A percentile compares a stretch with the other conserved stretches of the same genome.
Conservation (phyloP, 2,888 invertebrate species). For the Parnassius smintheus region DNA sequence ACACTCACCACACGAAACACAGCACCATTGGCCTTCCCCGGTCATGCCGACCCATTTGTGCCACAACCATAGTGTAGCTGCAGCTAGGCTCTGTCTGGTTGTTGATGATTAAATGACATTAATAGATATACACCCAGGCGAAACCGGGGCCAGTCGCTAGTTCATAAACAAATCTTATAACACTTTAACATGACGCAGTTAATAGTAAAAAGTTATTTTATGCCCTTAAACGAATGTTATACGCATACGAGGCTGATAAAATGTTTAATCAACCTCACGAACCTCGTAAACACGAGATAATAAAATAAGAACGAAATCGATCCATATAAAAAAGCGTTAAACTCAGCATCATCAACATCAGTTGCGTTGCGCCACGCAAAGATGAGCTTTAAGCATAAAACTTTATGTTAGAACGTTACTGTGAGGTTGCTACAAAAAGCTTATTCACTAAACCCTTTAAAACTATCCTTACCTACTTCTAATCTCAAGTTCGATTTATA, state of each 20-base stretch:
- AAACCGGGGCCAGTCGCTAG: no score
- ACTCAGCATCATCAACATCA: constrained; percentile 15
- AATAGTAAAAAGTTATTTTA: constrained; percentile 10
- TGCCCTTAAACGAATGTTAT: constrained; percentile 14
- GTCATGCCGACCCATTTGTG: no score
- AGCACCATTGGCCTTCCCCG: no score
- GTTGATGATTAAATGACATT: no score
- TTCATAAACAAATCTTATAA: background rate
- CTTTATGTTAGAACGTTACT: constrained; percentile 51
- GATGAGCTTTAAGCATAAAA: constrained; percentile 44
- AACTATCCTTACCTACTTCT: no score
- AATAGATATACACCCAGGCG: no score
- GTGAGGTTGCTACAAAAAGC: constrained; percentile 52
- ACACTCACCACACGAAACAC: no score
- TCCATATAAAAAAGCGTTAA: constrained; percentile 34
- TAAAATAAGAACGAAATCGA: constrained; percentile 29
- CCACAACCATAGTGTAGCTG: no score
- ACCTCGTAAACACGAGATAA: constrained; percentile 21
- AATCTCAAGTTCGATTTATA: no score
- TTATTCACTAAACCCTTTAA: constrained; percentile 37
- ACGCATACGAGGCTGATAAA: constrained; percentile 6
- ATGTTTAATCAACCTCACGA: constrained; percentile 19
- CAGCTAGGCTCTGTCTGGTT: no score
- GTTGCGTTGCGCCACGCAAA: constrained; percentile 40
- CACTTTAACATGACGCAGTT: constrained; percentile 1